phyloP scores from a whole-genome alignment of 2,113 vertebrate species.

The Pardalotus punctatus region DNA sequence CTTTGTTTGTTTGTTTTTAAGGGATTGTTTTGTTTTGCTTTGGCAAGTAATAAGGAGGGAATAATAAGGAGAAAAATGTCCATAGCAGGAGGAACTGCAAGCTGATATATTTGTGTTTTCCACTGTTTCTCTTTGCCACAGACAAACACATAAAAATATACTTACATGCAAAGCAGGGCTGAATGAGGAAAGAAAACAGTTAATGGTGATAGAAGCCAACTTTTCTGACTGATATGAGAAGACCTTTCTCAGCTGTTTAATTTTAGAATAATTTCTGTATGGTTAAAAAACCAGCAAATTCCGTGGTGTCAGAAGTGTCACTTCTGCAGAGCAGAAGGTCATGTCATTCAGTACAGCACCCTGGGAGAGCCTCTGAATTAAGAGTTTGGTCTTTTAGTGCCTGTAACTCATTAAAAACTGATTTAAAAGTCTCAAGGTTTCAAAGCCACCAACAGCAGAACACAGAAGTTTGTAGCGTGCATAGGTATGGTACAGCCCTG shows the following conservation, averaged over 20 bases:
- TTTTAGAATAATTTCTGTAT: not conserved
- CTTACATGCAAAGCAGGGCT: not conserved
- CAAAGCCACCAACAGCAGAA: not conserved
- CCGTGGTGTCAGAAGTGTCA: conserved; percentile 5
- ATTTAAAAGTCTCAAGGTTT: conserved; percentile 26
- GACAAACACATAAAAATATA: not conserved
- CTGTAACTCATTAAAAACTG: conserved; percentile 26
- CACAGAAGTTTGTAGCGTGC: not conserved
- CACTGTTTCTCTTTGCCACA: not conserved
- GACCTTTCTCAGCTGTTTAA: not conserved
- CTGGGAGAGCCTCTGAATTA: conserved; percentile 35
- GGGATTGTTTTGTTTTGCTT: not conserved
- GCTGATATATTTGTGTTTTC: not conserved
- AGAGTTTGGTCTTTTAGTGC: not conserved
- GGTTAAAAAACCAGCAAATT: conserved; percentile 6
- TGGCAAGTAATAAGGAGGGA: not conserved
- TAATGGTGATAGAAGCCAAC: not conserved
- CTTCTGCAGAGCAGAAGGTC: conserved; percentile 37
- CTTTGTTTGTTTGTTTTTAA: not conserved
- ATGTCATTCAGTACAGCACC: conserved; percentile 15
- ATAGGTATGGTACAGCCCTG: not conserved
- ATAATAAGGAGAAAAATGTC: not conserved
- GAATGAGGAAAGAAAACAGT: not conserved
- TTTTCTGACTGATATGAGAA: not conserved
- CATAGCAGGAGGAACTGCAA: accelerated